Percentiles rank a stretch among this genome's conserved stretches.
Evolutionary conservation across 2,113 vertebrate species (phyloP).

Genomic region (Campylomormyrus numenius): DNA sequence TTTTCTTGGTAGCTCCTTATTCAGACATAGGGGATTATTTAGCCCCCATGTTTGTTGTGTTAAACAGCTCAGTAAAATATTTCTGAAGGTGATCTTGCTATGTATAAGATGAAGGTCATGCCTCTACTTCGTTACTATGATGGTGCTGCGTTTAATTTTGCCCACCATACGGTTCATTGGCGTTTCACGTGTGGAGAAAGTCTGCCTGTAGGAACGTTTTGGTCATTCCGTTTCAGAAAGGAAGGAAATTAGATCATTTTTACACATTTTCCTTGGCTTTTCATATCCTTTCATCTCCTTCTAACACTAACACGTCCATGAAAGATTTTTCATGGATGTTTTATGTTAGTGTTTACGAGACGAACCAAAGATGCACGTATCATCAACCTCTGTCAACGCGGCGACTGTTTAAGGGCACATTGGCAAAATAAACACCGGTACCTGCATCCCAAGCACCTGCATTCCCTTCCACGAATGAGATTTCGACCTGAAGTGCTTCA

Average conservation of each 20-base stretch:
- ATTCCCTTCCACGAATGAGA: not conserved
- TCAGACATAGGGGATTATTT: not conserved
- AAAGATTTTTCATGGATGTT: not conserved
- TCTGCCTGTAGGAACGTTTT: not conserved
- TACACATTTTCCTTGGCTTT: conserved; percentile 2
- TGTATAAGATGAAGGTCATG: not conserved
- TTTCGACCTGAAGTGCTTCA: not conserved
- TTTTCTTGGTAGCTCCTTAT: not conserved
- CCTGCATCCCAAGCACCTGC: not conserved
- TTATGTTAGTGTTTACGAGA: not conserved
- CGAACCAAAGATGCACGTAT: not conserved
- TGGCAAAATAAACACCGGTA: not conserved
- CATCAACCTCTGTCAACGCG: not conserved
- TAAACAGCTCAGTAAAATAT: not conserved
- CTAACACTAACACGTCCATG: not conserved
- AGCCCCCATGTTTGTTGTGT: not conserved
- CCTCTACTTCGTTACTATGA: not conserved
- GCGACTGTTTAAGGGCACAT: not conserved
- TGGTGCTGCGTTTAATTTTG: not conserved
- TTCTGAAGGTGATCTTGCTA: not conserved
- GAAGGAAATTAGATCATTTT: conserved; percentile 14
- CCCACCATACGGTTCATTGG: not conserved
- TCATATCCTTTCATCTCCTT: not conserved
- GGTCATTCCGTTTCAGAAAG: not conserved
- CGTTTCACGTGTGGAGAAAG: not conserved